A percentile compares a stretch with the other conserved stretches of the same genome.
These are phyloP conservation scores for Psammodynastes pulverulentus DNA, from an alignment of 2,113 vertebrate species.

Conservation along the genomic window DNA sequence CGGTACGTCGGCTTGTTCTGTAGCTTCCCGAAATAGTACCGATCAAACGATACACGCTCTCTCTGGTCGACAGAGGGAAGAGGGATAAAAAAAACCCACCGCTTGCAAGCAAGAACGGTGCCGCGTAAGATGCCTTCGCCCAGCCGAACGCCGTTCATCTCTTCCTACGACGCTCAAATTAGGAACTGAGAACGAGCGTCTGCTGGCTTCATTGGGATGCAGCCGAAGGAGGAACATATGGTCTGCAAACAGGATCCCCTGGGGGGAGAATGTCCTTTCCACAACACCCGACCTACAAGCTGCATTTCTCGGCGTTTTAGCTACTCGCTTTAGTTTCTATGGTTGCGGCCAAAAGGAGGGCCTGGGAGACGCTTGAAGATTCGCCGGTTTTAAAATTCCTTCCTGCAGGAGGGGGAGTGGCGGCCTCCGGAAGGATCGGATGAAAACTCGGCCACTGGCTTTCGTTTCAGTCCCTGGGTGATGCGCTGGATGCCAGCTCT, in stretches of 20 bases:
- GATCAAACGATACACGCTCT: not conserved
- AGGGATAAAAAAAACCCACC: not conserved
- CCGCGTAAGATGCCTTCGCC: not conserved
- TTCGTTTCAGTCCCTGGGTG: rapidly evolving
- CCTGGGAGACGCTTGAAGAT: not conserved
- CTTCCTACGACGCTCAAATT: not conserved
- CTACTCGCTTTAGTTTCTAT: not conserved
- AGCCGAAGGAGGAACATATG: not conserved
- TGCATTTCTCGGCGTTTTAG: not conserved
- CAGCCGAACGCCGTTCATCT: not conserved
- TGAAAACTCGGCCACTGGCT: not conserved
- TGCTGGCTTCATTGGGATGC: not conserved
- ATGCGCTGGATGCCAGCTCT: rapidly evolving
- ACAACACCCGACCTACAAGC: not conserved
- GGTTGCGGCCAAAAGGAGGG: not conserved
- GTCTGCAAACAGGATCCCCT: not conserved
- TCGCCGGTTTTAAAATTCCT: not conserved
- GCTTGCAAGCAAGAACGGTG: too few species aligned
- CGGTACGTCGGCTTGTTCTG: not conserved
- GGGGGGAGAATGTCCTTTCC: not conserved
- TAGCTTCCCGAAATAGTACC: not conserved
- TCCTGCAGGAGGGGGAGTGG: not conserved
- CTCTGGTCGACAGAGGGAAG: too few species aligned
- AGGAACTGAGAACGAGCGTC: not conserved
- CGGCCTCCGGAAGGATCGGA: not conserved